Evolutionary conservation across 1,140 invertebrate genomes (phyloP).

Genomic region (Temnothorax curvispinosus): DNA sequence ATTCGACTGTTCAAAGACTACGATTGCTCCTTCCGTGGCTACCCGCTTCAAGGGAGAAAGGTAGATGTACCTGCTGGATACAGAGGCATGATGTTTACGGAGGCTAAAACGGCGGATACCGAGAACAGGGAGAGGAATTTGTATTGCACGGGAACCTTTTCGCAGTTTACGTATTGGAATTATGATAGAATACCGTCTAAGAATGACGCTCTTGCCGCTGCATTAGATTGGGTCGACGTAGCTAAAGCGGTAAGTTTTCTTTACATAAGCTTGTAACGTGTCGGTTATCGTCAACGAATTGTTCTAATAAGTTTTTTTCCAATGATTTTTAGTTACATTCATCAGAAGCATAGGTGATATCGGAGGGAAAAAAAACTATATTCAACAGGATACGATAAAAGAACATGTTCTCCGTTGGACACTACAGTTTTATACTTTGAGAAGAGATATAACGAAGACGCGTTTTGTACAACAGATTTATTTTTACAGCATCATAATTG

Average conservation of each 20-base stretch:
- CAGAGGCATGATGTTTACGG: slow-evolving; percentile 89
- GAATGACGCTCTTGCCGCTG: slow-evolving; percentile 89
- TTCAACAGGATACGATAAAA: background rate
- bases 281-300: background rate
- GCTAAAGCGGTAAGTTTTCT: slow-evolving; percentile 89
- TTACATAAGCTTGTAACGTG: slow-evolving; percentile 10
- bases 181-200: slow-evolving; percentile 91
- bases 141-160: slow-evolving; percentile 88
- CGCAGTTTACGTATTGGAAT: slow-evolving; percentile 91
- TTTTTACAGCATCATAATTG: slow-evolving; percentile 57
- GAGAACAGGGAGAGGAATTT: slow-evolving; percentile 88
- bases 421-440: slow-evolving; percentile 54
- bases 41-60: slow-evolving; percentile 89
- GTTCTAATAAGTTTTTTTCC: slow-evolving; percentile 44
- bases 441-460: slow-evolving; percentile 16
- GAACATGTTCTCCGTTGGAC: slow-evolving; percentile 48
- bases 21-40: slow-evolving; percentile 89
- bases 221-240: slow-evolving; percentile 92
- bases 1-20: slow-evolving; percentile 80
- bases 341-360: slow-evolving; percentile 57
- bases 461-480: slow-evolving; percentile 56
- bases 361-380: background rate
- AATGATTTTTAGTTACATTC: slow-evolving; percentile 75
- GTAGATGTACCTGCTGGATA: slow-evolving; percentile 88
- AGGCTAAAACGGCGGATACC: slow-evolving; percentile 87